phyloP scores from a whole-genome alignment of 2,113 vertebrate species.

The Pluvialis apricaria region DNA sequence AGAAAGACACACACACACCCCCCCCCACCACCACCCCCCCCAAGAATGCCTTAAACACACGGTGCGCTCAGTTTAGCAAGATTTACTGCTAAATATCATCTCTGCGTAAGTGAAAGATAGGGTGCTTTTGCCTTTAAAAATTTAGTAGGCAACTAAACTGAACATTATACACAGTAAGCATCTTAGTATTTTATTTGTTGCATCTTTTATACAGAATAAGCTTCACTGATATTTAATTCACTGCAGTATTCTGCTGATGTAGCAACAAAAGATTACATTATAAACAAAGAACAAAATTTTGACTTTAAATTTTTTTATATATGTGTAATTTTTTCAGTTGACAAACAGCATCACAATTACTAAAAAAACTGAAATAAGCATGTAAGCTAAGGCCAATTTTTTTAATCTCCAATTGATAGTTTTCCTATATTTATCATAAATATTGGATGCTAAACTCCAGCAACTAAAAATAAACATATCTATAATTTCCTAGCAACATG shows the following conservation, averaged over 20 bases:
- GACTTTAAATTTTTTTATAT: slow-evolving; percentile 58
- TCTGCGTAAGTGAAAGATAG: background rate
- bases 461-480: slow-evolving; percentile 64
- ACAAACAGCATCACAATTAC: slow-evolving; percentile 76
- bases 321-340: slow-evolving; percentile 52
- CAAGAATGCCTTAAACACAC: background rate
- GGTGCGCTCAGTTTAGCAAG: background rate
- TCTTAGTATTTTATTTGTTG: slow-evolving; percentile 77
- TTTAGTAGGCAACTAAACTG: slow-evolving; percentile 73
- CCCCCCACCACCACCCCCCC: too few relatives aligned
- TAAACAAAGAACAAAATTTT: slow-evolving; percentile 73
- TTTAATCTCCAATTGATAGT: slow-evolving; percentile 26
- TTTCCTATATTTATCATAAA: slow-evolving; percentile 57
- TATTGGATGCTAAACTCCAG: slow-evolving; percentile 70
- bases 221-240: slow-evolving; percentile 76
- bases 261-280: slow-evolving; percentile 76
- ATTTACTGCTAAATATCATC: slow-evolving; percentile 20
- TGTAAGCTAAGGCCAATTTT: slow-evolving; percentile 63
- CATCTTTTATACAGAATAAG: slow-evolving; percentile 75
- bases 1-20: background rate
- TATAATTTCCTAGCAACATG: slow-evolving; percentile 52
- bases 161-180: slow-evolving; percentile 72
- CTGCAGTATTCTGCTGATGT: slow-evolving; percentile 72
- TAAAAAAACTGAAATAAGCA: slow-evolving; percentile 68
- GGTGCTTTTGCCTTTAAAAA: slow-evolving; percentile 58